These are phyloP conservation scores for Alexandromys fortis DNA, from an alignment of 2,113 vertebrate species.

Conservation along the genomic window DNA sequence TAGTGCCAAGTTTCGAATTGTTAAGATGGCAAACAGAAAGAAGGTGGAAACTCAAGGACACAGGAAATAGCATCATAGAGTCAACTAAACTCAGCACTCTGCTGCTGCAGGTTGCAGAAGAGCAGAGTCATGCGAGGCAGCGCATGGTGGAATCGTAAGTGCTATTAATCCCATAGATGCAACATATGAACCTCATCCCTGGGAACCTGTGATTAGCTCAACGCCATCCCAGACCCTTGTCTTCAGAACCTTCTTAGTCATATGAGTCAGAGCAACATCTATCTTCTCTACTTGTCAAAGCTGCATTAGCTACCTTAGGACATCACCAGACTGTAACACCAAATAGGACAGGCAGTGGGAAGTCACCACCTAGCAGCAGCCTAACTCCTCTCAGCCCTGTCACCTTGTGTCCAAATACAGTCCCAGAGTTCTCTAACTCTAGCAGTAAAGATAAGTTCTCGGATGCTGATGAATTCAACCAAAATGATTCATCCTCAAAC, in stretches of 20 bases:
- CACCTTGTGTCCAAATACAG: slow-evolving; percentile 93
- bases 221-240: slow-evolving; percentile 96
- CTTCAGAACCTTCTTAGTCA: slow-evolving; percentile 93
- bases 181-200: slow-evolving; percentile 91
- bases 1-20: not conserved
- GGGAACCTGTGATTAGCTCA: slow-evolving; percentile 90
- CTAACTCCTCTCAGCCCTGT: slow-evolving; percentile 94
- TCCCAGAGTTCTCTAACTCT: slow-evolving; percentile 98
- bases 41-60: not conserved
- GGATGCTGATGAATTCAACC: slow-evolving; percentile 96
- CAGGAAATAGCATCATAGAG: not conserved
- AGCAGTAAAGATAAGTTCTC: slow-evolving; percentile 99
- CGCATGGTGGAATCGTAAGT: slow-evolving; percentile 77
- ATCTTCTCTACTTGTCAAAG: slow-evolving; percentile 94
- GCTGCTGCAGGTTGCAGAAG: not conserved
- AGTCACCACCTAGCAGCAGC: slow-evolving; percentile 95
- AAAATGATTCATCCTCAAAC: slow-evolving; percentile 95
- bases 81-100: no score
- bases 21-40: not conserved
- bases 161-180: slow-evolving; percentile 98
- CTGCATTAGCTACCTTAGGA: slow-evolving; percentile 93
- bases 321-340: slow-evolving; percentile 96
- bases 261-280: slow-evolving; percentile 96
- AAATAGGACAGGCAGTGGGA: slow-evolving; percentile 97
- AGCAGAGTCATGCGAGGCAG: not conserved